Conservation (phyloP, 2,797 vertebrate species). For the Trachurus trachurus region DNA sequence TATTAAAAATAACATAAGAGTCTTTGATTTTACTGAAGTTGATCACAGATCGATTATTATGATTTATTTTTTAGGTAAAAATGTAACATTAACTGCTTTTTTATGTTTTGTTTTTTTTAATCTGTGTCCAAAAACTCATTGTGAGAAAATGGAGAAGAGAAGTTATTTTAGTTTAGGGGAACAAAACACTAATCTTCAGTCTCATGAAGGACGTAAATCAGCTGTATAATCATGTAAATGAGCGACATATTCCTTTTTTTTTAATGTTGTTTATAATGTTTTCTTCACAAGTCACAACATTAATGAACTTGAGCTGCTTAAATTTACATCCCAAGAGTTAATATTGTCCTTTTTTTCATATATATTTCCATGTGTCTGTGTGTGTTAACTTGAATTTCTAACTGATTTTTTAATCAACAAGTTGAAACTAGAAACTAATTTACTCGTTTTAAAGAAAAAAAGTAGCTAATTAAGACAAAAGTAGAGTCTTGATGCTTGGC, state of each 20-base stretch:
- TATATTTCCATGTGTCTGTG: constrained; percentile 21
- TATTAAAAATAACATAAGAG: constrained; percentile 7
- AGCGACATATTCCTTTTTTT: constrained; percentile 31
- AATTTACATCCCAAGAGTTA: constrained; percentile 16
- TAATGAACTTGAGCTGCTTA: constrained; percentile 54
- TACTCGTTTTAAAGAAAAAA: constrained; percentile 28
- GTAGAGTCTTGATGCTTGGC: constrained; percentile 57
- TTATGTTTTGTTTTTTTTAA: too few relatives aligned
- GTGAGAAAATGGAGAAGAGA: neutral
- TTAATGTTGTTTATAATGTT: constrained; percentile 39
- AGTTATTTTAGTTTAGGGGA: neutral
- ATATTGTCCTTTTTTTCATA: constrained; percentile 21
- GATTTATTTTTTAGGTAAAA: neutral
- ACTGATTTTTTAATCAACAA: constrained; percentile 33
- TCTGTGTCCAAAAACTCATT: constrained; percentile 6
- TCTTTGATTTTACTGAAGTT: neutral
- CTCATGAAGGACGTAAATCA: constrained; percentile 37
- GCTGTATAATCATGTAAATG: constrained; percentile 60
- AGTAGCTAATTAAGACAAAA: constrained; percentile 45
- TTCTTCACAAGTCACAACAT: constrained; percentile 23
- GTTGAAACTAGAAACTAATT: constrained; percentile 58
- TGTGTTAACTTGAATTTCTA: constrained; percentile 62
- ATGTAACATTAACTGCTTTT: neutral
- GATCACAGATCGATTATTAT: neutral
- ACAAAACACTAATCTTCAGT: constrained; percentile 18